Evolutionary conservation across 2,888 invertebrate genomes (phyloP).

Genomic region (Heliothis peltigera): DNA sequence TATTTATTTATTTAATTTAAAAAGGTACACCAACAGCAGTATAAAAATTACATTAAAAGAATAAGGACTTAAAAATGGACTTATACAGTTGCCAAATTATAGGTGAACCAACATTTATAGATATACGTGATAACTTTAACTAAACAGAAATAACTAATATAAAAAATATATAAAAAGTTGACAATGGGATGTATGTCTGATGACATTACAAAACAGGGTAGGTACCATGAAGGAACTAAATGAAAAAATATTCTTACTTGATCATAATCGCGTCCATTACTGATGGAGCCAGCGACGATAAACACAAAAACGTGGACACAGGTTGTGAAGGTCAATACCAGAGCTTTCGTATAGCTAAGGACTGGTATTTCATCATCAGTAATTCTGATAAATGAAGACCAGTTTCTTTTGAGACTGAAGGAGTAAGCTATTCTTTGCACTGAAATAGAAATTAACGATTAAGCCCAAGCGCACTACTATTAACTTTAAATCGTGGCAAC

Average conservation of each 20-base stretch:
- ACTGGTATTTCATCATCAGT: slow-evolving; percentile 60
- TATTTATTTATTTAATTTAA: too few relatives aligned
- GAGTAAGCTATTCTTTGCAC: slow-evolving; percentile 56
- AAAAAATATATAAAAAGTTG: too few relatives aligned
- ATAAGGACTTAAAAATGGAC: too few relatives aligned
- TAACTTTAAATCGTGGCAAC: too few relatives aligned
- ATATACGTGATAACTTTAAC: too few relatives aligned
- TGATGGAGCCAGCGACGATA: slow-evolving; percentile 27
- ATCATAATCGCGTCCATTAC: slow-evolving; percentile 61
- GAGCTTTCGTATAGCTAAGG: slow-evolving; percentile 60
- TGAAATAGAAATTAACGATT: slow-evolving; percentile 19
- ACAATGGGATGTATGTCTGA: too few relatives aligned
- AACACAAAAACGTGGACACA: slow-evolving; percentile 55
- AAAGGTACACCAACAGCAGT: too few relatives aligned
- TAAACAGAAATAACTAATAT: too few relatives aligned
- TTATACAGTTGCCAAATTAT: too few relatives aligned
- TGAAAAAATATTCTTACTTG: slow-evolving; percentile 51
- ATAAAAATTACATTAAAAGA: too few relatives aligned
- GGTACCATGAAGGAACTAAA: not conserved
- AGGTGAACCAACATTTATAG: too few relatives aligned
- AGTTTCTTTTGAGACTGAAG: slow-evolving; percentile 63
- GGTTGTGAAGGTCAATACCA: slow-evolving; percentile 46
- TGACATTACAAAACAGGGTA: not conserved
- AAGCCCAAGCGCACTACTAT: too few relatives aligned
- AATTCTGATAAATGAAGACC: slow-evolving; percentile 53